A percentile compares a stretch with the other conserved stretches of the same genome.
phyloP scores from a whole-genome alignment of 2,888 invertebrate genomes.

The Calliphora vomitoria region DNA sequence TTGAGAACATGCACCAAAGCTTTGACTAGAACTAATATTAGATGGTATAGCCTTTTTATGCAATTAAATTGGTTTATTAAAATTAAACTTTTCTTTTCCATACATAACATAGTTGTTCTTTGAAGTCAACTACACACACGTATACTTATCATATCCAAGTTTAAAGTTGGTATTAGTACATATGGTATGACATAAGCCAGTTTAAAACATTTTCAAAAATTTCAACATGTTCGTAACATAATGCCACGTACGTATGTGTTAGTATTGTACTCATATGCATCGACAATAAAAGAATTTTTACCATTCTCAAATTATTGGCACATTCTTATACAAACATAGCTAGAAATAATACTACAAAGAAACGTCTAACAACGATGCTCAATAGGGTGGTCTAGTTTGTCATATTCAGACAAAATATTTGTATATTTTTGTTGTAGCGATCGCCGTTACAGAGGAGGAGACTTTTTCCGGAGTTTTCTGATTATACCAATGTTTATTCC shows the following conservation, averaged over 20 bases:
- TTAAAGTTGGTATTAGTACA: not conserved
- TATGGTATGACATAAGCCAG: slow-evolving; percentile 1
- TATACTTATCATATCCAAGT: not conserved
- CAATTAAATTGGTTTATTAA: too few relatives aligned
- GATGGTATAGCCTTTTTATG: too few relatives aligned
- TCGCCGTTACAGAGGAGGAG: too few relatives aligned
- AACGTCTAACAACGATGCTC: too few relatives aligned
- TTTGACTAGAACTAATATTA: too few relatives aligned
- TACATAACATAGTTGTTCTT: not conserved
- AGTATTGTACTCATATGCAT: not conserved
- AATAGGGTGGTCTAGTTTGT: too few relatives aligned
- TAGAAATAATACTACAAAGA: not conserved
- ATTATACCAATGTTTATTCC: too few relatives aligned
- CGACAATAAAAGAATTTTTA: slow-evolving; percentile 4
- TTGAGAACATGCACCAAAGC: too few relatives aligned
- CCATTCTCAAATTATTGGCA: not conserved
- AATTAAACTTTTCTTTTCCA: too few relatives aligned
- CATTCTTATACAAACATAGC: not conserved
- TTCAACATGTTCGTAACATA: not conserved
- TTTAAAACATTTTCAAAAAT: not conserved
- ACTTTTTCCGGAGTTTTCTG: too few relatives aligned
- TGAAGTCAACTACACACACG: not conserved
- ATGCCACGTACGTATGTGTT: not conserved
- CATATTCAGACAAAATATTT: too few relatives aligned
- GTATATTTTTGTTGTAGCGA: too few relatives aligned